Conservation (phyloP, 2,797 vertebrate species). For the Sebastolobus alascanus region DNA sequence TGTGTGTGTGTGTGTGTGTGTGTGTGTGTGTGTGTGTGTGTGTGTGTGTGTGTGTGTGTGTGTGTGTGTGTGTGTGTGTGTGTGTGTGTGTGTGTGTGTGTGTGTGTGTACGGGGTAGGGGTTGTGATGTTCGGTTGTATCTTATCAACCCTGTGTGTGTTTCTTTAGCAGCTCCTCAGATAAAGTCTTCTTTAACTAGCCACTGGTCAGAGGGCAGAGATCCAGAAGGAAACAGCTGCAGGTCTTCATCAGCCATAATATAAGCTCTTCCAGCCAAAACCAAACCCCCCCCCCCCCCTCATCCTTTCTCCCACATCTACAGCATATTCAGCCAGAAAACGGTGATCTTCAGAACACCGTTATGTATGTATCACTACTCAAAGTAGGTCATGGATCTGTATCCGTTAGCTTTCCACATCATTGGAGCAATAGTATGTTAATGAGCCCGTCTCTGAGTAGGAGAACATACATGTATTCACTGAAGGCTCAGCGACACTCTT, state of each 20-base stretch:
- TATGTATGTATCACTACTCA: slow-evolving; percentile 15
- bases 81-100: slow-evolving; percentile 10
- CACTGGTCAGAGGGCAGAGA: neutral
- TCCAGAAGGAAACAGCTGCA: slow-evolving; percentile 33
- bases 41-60: slow-evolving; percentile 9
- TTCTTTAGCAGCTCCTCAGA: slow-evolving; percentile 3
- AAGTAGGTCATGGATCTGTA: slow-evolving; percentile 36
- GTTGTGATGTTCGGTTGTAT: slow-evolving; percentile 13
- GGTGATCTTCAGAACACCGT: slow-evolving; percentile 13
- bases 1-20: too few species aligned
- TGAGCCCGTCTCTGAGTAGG: slow-evolving; percentile 10
- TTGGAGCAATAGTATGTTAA: slow-evolving; percentile 32
- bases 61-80: neutral
- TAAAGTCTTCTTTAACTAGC: slow-evolving; percentile 4
- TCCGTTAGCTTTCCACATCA: slow-evolving; percentile 21
- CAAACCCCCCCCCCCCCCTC: neutral
- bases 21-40: neutral
- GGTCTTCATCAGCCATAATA: slow-evolving; percentile 18
- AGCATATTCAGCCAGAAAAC: slow-evolving; percentile 1
- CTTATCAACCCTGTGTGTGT: slow-evolving; percentile 10
- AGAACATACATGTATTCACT: neutral
- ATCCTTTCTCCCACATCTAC: neutral
- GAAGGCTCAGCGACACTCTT: too few species aligned
- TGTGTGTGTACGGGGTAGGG: neutral
- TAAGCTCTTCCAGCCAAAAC: slow-evolving; percentile 30